Conservation (phyloP, 2,113 vertebrate genomes). For the Henicopernis longicauda region DNA sequence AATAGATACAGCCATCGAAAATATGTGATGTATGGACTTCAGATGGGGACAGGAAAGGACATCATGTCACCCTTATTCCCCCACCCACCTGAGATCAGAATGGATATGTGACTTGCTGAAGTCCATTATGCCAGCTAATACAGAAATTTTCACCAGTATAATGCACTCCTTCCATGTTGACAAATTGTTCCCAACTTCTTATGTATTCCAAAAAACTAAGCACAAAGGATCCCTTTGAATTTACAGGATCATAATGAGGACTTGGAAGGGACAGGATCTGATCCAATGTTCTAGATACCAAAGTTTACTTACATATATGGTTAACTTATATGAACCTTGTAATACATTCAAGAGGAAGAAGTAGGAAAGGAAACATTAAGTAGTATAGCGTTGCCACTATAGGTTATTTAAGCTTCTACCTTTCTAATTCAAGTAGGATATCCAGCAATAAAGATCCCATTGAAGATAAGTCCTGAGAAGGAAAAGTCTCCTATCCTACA, state of each 20-base stretch:
- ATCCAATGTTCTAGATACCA: not conserved
- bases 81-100: not conserved
- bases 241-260: not conserved
- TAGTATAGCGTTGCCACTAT: not conserved
- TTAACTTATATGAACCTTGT: not conserved
- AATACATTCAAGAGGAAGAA: not conserved
- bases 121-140: not conserved
- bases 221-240: not conserved
- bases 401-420: not conserved
- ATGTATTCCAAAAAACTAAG: not conserved
- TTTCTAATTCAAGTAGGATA: not conserved
- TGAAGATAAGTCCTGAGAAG: not conserved
- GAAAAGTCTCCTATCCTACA: not conserved
- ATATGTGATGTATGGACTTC: not conserved
- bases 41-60: not conserved
- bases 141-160: not conserved
- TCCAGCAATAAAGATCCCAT: not conserved
- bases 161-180: not conserved
- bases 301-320: not conserved
- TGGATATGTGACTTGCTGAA: not conserved
- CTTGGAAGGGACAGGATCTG: not conserved
- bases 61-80: not conserved
- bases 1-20: not conserved
- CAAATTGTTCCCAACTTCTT: not conserved
- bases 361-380: not conserved